Evolutionary conservation across 2,113 vertebrate genomes (phyloP).

Genomic region (Panthera uncia): DNA sequence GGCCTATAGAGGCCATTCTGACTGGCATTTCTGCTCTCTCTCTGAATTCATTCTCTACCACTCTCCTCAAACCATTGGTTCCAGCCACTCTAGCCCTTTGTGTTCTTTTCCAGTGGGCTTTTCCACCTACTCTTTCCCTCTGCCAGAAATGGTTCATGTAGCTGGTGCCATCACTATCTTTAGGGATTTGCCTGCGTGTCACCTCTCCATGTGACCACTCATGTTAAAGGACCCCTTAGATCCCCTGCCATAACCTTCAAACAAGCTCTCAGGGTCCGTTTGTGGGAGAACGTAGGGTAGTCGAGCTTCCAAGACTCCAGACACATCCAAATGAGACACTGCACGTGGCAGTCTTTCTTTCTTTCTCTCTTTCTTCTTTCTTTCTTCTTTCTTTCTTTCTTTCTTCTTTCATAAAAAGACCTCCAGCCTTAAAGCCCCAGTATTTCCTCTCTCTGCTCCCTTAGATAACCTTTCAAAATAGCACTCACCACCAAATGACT

Average conservation of each 20-base stretch:
- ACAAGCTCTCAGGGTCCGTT: neutral
- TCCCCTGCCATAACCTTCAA: neutral
- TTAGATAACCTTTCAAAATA: neutral
- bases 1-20: neutral
- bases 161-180: neutral
- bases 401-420: no score
- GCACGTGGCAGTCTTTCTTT: neutral
- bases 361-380: no score
- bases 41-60: neutral
- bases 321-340: neutral
- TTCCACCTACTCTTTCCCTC: neutral
- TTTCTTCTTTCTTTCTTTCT: no score
- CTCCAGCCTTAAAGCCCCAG: neutral
- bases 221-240: neutral
- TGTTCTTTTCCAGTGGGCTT: neutral
- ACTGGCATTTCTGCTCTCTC: neutral
- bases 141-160: neutral
- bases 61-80: neutral
- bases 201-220: rapidly evolving
- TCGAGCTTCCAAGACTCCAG: neutral
- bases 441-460: neutral
- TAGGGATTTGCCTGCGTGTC: neutral
- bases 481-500: neutral
- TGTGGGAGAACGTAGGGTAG: neutral
- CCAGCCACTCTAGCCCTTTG: neutral